Evolutionary conservation across 2,113 vertebrate genomes (phyloP).

Genomic region (Cavia porcellus): DNA sequence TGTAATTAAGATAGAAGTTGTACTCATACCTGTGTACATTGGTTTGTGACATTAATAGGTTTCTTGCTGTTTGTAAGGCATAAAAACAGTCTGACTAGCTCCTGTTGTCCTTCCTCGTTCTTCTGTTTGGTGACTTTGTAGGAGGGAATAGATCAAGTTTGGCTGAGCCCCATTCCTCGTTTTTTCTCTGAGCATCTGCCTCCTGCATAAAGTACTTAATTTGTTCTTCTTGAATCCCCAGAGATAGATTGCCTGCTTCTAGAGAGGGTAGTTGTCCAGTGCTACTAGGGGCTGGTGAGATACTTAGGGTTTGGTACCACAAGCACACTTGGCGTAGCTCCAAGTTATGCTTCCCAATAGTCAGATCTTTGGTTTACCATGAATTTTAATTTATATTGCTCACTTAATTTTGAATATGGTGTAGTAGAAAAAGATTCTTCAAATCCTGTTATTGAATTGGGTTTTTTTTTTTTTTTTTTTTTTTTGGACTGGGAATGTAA

Average conservation of each 20-base stretch:
- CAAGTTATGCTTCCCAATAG: background rate
- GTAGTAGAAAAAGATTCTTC: background rate
- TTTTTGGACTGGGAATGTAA: too few species aligned
- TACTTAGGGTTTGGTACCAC: background rate
- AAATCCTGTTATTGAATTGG: too few species aligned
- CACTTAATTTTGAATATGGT: slow-evolving; percentile 19
- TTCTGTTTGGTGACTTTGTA: slow-evolving; percentile 39
- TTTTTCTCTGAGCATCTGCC: background rate
- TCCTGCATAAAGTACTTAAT: slow-evolving; percentile 34
- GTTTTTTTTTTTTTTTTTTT: too few species aligned
- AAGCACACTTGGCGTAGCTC: background rate
- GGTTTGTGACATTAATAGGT: slow-evolving; percentile 29
- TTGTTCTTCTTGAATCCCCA: background rate
- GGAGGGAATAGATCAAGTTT: background rate
- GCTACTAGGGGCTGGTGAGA: background rate
- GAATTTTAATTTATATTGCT: background rate
- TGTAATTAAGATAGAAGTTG: slow-evolving; percentile 56
- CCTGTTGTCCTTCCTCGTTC: background rate
- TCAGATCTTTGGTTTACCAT: background rate
- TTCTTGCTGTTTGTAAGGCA: slow-evolving; percentile 33
- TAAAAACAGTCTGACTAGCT: slow-evolving; percentile 41
- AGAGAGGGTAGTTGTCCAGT: background rate
- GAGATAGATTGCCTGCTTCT: background rate
- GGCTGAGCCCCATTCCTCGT: background rate
- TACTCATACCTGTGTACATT: background rate